Evolutionary conservation across 2,113 vertebrate species (phyloP).

Genomic region (Rousettus leschenaultii): DNA sequence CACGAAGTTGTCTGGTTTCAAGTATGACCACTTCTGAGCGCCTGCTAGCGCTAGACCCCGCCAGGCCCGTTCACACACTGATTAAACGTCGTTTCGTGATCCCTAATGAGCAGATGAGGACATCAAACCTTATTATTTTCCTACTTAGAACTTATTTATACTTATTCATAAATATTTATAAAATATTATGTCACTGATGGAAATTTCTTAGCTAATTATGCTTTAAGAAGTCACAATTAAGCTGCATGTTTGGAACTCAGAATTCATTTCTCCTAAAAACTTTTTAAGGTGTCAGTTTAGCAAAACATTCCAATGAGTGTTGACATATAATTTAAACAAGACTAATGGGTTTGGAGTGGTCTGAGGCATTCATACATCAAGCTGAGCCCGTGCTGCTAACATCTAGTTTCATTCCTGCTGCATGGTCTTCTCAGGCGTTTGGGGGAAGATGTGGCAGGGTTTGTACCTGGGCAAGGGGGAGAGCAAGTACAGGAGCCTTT

Average conservation of each 20-base stretch:
- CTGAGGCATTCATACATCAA: background rate
- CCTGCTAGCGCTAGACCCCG: background rate
- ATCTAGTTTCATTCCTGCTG: background rate
- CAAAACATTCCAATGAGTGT: background rate
- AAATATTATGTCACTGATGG: background rate
- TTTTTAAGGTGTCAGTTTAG: background rate
- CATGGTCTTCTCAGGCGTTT: background rate
- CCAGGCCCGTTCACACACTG: background rate
- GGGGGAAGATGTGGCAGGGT: background rate
- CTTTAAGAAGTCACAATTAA: background rate
- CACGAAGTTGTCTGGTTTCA: background rate
- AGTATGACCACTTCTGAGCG: background rate
- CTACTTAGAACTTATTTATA: background rate
- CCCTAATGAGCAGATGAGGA: background rate
- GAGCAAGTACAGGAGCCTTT: background rate
- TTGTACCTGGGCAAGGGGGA: background rate
- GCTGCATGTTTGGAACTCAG: background rate
- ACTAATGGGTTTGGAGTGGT: background rate
- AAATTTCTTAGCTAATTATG: background rate
- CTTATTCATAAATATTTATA: background rate
- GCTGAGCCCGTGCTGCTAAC: background rate
- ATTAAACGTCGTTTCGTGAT: background rate
- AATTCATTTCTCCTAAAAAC: background rate
- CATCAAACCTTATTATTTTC: background rate
- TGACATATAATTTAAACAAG: background rate